Percentiles rank a stretch among this genome's conserved stretches.
phyloP scores from a whole-genome alignment of 64 coral and sea anemone genomes.

The Montipora capricornis region DNA sequence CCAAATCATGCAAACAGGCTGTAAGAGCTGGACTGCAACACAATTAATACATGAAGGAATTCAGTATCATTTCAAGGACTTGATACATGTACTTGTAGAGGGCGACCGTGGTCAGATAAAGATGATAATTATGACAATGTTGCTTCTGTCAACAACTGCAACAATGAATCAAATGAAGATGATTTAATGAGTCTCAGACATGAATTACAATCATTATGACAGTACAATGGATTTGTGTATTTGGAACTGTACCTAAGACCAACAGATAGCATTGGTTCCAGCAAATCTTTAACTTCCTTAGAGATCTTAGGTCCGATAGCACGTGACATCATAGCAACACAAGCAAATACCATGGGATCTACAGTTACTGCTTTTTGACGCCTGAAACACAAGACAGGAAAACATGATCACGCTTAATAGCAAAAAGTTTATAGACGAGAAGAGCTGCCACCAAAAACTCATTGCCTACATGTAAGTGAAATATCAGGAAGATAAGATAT shows the following conservation, averaged over 20 bases:
- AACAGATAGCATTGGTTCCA: slow-evolving; percentile 96
- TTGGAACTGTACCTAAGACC: slow-evolving; percentile 70
- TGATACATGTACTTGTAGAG: too few species aligned
- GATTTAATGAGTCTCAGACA: too few species aligned
- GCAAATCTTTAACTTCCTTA: slow-evolving; percentile 92
- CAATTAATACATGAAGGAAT: not conserved
- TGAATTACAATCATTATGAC: too few species aligned
- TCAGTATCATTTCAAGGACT: too few species aligned
- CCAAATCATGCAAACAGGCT: slow-evolving; percentile 95
- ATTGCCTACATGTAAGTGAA: too few species aligned
- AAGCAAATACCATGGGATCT: slow-evolving; percentile 99
- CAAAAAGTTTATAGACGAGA: not conserved
- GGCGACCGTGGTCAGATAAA: too few species aligned
- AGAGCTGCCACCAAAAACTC: not conserved
- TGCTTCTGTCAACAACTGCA: too few species aligned
- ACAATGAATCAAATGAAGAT: too few species aligned
- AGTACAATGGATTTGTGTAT: too few species aligned
- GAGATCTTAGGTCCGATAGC: slow-evolving; percentile 97
- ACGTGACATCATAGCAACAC: slow-evolving; percentile 94
- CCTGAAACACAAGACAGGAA: slow-evolving; percentile 40
- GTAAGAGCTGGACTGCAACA: slow-evolving; percentile 87
- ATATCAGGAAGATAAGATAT: too few species aligned
- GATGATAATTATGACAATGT: too few species aligned
- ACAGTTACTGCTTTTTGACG: slow-evolving; percentile 95
- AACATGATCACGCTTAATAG: too few species aligned